These are phyloP conservation scores for Phocoena phocoena DNA, from an alignment of 2,113 vertebrate species.

Conservation along the genomic window DNA sequence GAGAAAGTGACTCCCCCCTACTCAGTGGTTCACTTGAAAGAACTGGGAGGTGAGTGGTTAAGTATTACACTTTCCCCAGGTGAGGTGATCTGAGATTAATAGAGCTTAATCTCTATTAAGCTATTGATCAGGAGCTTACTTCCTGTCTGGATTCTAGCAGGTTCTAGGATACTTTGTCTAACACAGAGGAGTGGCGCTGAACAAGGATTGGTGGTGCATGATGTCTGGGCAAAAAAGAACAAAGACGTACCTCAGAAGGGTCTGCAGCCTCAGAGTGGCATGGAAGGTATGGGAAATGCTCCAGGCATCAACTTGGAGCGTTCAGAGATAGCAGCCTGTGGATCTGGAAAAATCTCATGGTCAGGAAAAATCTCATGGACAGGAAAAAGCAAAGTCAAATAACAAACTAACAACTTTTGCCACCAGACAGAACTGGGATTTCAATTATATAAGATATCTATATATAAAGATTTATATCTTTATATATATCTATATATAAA, in stretches of 20 bases:
- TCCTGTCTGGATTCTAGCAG: not conserved
- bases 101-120: no score
- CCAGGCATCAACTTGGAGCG: not conserved
- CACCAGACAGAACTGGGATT: not conserved
- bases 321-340: not conserved
- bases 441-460: not conserved
- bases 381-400: not conserved
- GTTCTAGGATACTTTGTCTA: not conserved
- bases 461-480: not conserved
- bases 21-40: not conserved
- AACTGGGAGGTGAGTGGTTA: not conserved
- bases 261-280: not conserved
- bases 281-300: not conserved
- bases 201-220: not conserved
- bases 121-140: not conserved
- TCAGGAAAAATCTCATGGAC: not conserved
- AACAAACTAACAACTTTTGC: not conserved
- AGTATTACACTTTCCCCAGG: not conserved
- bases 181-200: not conserved
- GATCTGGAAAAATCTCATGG: not conserved
- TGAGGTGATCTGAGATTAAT: not conserved
- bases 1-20: not conserved
- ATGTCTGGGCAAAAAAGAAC: not conserved
- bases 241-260: not conserved
- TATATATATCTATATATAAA: not conserved